Evolutionary conservation across 2,888 invertebrate genomes (phyloP).

Genomic region (Allolobophora icterica): DNA sequence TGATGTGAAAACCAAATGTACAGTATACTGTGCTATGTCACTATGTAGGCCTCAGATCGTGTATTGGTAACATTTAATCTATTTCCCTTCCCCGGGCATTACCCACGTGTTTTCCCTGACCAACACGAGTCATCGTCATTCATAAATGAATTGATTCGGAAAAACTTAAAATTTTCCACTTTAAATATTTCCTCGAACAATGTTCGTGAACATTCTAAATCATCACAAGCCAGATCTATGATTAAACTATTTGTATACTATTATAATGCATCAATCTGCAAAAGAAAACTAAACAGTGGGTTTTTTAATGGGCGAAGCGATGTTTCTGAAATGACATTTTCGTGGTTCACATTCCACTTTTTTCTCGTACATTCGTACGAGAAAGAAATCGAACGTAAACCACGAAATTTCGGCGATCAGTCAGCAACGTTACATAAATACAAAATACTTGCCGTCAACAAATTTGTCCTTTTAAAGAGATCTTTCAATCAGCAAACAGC

Average conservation of each 20-base stretch:
- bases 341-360: neutral
- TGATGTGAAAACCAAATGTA: too few relatives aligned
- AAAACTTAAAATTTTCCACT: neutral
- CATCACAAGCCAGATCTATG: neutral
- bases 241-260: neutral
- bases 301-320: neutral
- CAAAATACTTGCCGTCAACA: constrained; percentile 3
- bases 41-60: too few relatives aligned
- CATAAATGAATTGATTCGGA: neutral
- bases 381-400: too few relatives aligned
- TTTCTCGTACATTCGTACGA: too few relatives aligned
- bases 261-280: neutral
- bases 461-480: neutral
- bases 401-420: too few relatives aligned
- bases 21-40: too few relatives aligned
- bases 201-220: neutral
- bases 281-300: neutral
- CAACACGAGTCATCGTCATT: neutral
- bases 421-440: neutral
- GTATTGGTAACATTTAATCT: too few relatives aligned
- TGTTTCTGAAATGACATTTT: neutral
- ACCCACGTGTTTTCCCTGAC: neutral
- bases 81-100: too few relatives aligned
- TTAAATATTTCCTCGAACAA: neutral
- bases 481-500: neutral